phyloP scores from a whole-genome alignment of 2,113 vertebrate species.

The Aphyosemion australe region DNA sequence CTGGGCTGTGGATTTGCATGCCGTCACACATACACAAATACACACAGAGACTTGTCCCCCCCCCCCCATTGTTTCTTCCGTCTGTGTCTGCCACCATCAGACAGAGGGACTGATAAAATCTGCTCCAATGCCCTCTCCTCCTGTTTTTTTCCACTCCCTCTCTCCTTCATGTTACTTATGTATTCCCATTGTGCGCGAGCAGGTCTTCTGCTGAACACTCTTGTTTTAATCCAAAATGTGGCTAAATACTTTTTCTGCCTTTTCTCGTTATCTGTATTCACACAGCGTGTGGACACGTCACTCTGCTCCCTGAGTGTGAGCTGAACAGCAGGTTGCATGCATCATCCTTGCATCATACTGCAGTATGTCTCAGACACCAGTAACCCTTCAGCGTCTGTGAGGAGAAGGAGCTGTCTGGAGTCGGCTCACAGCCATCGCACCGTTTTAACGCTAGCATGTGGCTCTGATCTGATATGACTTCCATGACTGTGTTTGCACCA shows the following conservation, averaged over 20 bases:
- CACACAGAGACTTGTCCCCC: conserved; percentile 36
- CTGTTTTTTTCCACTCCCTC: conserved; percentile 28
- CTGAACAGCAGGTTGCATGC: conserved; percentile 41
- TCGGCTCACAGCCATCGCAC: conserved; percentile 33
- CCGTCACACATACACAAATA: conserved; percentile 37
- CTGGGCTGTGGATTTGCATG: conserved; percentile 68
- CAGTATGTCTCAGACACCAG: conserved; percentile 24
- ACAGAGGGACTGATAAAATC: conserved; percentile 71
- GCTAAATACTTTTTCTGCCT: conserved; percentile 1
- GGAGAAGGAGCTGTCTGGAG: conserved; percentile 26
- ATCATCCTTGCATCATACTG: conserved; percentile 45
- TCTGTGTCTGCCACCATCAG: conserved; percentile 78
- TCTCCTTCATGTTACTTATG: conserved; percentile 36
- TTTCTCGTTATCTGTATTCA: conserved; percentile 60
- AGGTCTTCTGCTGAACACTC: background rate
- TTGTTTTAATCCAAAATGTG: conserved; percentile 9
- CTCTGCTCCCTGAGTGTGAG: conserved; percentile 24
- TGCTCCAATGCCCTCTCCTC: conserved; percentile 56
- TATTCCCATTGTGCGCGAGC: conserved; percentile 9
- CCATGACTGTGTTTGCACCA: conserved; percentile 70
- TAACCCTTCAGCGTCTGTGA: conserved; percentile 13
- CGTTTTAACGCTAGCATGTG: conserved; percentile 69
- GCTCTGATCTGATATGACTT: conserved; percentile 72
- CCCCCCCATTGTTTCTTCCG: conserved; percentile 54
- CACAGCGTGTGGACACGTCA: conserved; percentile 48